Evolutionary conservation across 1,140 invertebrate genomes (phyloP), one percentile per base, ranked within the genome.

Genomic region (Eulimnadia texana): DNA sequence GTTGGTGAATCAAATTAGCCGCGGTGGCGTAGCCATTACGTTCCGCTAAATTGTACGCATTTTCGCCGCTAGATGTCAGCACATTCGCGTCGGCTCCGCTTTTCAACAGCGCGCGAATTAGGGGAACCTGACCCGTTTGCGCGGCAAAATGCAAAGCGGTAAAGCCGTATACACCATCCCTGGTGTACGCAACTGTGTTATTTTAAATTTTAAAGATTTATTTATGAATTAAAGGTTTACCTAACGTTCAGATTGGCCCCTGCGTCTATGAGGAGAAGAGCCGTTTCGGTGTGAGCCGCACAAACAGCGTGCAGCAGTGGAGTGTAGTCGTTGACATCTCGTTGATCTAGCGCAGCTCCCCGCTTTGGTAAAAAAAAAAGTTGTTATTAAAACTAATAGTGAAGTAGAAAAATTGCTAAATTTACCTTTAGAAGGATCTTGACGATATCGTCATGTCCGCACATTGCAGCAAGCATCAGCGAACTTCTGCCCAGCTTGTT

Each of bases 41-140:
- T 13, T 27, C 27, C 11, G 55, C 55, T 11, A 57, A 20, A 27
- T 57, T 27, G n/a, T 42, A 57, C 13, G 55, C 55, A 1, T 23
- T 57, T 23, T 57, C 55, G 20, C 55, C 55, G 55, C 28, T 57
- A 57, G 55, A 57, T 57, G 55, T 57, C 55, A 13, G 25, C 3
- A 22, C 27, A 29, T 27, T 57, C 10, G 29, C 55, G 9, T 57
- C 27, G 2, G 22, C 55, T 27, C 55, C 55, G n/a, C 29, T 29
- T 57, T 57, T 27, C 27, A 57, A 29, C 11, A 57, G 16, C n/a
- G 55, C 55, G 55, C 55, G 55, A 19, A 33, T 33, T 9, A 57
- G 22, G 20, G 23, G n/a, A 16, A 19, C 22, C 55, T 29, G 55
- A 27, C 55, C 55, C 22, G 25, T 3, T 42, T 57, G 25, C 13